phyloP scores from a whole-genome alignment of 92 coral and sea anemone genomes.

The Ricordea florida region DNA sequence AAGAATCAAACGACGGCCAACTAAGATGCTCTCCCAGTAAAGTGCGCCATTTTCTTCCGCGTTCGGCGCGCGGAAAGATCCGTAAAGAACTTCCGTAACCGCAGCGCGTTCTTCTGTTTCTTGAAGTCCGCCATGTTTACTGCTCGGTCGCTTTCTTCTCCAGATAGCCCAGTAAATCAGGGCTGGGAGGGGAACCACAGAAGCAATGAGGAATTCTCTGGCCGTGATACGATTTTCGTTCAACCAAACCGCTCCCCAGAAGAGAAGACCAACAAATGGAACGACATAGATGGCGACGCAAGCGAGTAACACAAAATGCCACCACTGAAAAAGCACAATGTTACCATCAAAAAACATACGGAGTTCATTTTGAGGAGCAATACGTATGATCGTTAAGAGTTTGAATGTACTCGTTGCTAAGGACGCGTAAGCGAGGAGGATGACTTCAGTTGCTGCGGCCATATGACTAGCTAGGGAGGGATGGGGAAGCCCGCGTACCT shows the following conservation, averaged over 20 bases:
- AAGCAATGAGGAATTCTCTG: slow-evolving; percentile 38
- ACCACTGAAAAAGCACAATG: slow-evolving; percentile 68
- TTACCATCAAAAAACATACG: slow-evolving; percentile 76
- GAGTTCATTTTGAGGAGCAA: slow-evolving; percentile 12
- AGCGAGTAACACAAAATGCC: slow-evolving; percentile 55
- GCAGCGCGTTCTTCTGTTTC: slow-evolving; percentile 3
- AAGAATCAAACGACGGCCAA: slow-evolving; percentile 32
- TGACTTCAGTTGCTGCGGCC: slow-evolving; percentile 59
- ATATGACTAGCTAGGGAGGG: slow-evolving; percentile 53
- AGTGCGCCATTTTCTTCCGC: slow-evolving; percentile 25
- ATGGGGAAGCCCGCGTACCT: background rate
- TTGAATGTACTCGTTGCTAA: slow-evolving; percentile 56
- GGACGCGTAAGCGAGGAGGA: slow-evolving; percentile 59
- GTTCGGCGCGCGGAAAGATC: slow-evolving; percentile 38
- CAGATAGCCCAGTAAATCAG: slow-evolving; percentile 39
- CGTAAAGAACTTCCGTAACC: slow-evolving; percentile 36
- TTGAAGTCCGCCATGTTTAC: background rate
- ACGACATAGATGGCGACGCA: slow-evolving; percentile 44
- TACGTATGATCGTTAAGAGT: slow-evolving; percentile 36
- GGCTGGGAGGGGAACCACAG: slow-evolving; percentile 44
- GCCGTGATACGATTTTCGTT: slow-evolving; percentile 36
- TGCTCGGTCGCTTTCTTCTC: background rate
- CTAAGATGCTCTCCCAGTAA: slow-evolving; percentile 48
- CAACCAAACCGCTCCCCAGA: slow-evolving; percentile 40
- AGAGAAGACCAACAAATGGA: slow-evolving; percentile 54